These are phyloP conservation scores for Grantiella picta DNA, from an alignment of 2,113 vertebrate genomes.

Conservation along the genomic window DNA sequence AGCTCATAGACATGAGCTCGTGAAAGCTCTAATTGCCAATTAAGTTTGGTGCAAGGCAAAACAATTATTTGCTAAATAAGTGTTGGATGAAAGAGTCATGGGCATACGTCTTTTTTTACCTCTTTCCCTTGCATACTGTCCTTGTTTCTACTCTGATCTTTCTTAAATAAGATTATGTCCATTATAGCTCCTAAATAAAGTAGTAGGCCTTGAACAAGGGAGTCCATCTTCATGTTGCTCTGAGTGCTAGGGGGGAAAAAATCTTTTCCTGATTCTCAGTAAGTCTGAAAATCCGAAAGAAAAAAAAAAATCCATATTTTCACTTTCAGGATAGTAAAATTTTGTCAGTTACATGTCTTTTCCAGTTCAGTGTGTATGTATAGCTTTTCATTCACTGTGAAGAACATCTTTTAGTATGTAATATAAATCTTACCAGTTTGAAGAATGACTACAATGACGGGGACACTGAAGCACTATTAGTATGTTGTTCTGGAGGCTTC, in stretches of 20 bases:
- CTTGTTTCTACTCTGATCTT: not conserved
- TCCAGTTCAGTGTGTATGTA: not conserved
- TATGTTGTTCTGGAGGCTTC: not conserved
- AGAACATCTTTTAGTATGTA: not conserved
- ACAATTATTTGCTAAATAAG: not conserved
- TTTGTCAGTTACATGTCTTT: not conserved
- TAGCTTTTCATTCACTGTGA: not conserved
- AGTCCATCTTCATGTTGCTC: not conserved
- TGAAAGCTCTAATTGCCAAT: constrained; percentile 30
- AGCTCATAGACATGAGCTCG: not conserved
- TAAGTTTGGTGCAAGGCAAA: not conserved
- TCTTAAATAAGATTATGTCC: not conserved
- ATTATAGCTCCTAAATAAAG: not conserved
- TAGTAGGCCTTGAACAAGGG: not conserved
- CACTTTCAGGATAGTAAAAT: not conserved
- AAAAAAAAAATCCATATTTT: not conserved
- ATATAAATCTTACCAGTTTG: not conserved
- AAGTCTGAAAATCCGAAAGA: not conserved
- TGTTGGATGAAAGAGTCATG: not conserved
- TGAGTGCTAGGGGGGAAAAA: not conserved
- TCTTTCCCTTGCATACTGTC: not conserved
- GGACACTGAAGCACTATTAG: not conserved
- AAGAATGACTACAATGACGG: not conserved
- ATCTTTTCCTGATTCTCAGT: not conserved
- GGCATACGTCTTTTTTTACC: not conserved